These are phyloP conservation scores for Sceloporus tristichus DNA, from an alignment of 2,113 vertebrate species.

Conservation along the genomic window DNA sequence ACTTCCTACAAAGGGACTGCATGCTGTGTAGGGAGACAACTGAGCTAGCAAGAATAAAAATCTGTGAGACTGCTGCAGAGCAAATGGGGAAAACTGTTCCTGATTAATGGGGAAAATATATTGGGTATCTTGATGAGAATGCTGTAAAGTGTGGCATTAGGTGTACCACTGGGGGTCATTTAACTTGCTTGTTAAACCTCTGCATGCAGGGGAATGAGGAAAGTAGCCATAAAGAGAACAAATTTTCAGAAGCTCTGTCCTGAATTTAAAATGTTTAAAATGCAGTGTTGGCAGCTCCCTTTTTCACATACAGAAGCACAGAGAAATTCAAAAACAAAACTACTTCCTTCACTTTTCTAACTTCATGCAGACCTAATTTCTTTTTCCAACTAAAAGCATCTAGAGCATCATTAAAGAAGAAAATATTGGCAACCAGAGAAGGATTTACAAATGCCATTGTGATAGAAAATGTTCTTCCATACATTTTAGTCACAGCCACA, in stretches of 20 bases:
- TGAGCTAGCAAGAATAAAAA: slow-evolving; percentile 57
- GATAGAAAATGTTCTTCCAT: slow-evolving; percentile 65
- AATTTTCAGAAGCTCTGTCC: slow-evolving; percentile 69
- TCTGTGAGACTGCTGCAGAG: slow-evolving; percentile 52
- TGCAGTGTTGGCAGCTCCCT: slow-evolving; percentile 73
- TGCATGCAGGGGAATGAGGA: slow-evolving; percentile 55
- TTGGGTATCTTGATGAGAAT: slow-evolving; percentile 51
- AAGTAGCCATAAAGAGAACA: slow-evolving; percentile 65
- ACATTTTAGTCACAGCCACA: not conserved
- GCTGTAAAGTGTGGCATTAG: slow-evolving; percentile 28
- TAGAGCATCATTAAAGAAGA: slow-evolving; percentile 74
- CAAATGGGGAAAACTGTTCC: slow-evolving; percentile 57
- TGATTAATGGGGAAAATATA: slow-evolving; percentile 67
- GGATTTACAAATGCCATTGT: slow-evolving; percentile 59
- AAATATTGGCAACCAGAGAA: slow-evolving; percentile 69
- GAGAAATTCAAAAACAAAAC: slow-evolving; percentile 76
- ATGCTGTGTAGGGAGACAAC: slow-evolving; percentile 36
- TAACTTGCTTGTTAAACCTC: slow-evolving; percentile 62
- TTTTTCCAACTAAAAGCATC: slow-evolving; percentile 74
- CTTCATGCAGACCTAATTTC: slow-evolving; percentile 81
- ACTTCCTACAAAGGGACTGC: slow-evolving; percentile 51
- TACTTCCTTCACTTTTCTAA: slow-evolving; percentile 68
- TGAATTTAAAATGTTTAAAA: slow-evolving; percentile 73
- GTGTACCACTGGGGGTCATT: slow-evolving; percentile 60
- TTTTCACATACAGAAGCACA: slow-evolving; percentile 73